These are phyloP conservation scores for Scaptomyza reducta DNA, from an alignment of 2,888 invertebrate genomes.

Conservation along the genomic window DNA sequence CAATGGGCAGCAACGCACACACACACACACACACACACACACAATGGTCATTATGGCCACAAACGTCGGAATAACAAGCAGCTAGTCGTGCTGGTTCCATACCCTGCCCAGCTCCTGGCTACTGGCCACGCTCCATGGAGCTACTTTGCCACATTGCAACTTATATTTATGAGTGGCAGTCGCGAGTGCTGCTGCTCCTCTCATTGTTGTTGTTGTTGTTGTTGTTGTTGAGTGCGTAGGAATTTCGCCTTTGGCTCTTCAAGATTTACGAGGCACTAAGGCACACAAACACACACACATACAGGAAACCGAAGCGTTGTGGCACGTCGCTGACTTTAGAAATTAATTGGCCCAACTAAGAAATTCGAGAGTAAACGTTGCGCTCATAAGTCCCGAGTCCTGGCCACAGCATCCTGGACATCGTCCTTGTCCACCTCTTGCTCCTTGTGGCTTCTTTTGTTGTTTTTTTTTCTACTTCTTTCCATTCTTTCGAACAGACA, in stretches of 20 bases:
- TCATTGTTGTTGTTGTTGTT: constrained; percentile 15
- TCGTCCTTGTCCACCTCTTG: constrained; percentile 17
- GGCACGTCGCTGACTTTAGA: constrained; percentile 77
- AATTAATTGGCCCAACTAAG: constrained; percentile 81
- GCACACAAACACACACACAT: constrained; percentile 36
- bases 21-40: constrained; percentile 25
- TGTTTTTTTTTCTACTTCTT: constrained; percentile 5
- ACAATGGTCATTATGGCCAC: constrained; percentile 72
- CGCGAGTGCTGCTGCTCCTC: constrained; percentile 47
- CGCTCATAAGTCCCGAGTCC: constrained; percentile 73
- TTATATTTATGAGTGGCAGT: constrained; percentile 74
- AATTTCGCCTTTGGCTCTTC: constrained; percentile 78
- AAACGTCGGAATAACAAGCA: constrained; percentile 70
- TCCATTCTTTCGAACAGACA: constrained; percentile 60
- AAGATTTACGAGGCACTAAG: constrained; percentile 73
- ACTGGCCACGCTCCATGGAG: constrained; percentile 2
- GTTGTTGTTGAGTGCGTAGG: constrained; percentile 62
- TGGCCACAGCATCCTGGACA: constrained; percentile 26
- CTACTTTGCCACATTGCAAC: constrained; percentile 57
- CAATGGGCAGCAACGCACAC: constrained; percentile 44
- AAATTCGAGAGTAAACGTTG: constrained; percentile 76
- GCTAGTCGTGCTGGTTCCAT: constrained; percentile 1
- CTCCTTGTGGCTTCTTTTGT: constrained; percentile 43
- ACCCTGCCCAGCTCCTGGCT: neutral
- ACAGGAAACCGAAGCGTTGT: constrained; percentile 34